Conservation (phyloP, 2,888 invertebrate species). For the Campoletis raptor region DNA sequence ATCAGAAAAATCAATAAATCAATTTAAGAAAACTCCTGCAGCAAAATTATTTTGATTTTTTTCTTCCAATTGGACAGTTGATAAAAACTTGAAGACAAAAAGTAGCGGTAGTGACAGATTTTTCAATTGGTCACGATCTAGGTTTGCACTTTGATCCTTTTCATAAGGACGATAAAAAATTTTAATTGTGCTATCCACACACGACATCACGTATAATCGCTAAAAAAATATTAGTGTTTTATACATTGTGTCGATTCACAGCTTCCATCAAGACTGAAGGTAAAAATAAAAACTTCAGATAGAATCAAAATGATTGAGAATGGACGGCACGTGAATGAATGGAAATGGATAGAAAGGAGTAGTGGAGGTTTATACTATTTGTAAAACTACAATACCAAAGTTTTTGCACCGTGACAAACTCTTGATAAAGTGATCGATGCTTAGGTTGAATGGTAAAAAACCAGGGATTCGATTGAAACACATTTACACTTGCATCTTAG, state of each 20-base stretch:
- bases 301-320: not conserved
- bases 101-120: not conserved
- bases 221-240: not conserved
- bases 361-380: not conserved
- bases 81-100: not conserved
- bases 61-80: no score
- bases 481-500: not conserved
- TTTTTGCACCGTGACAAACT: not conserved
- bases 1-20: not conserved
- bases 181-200: not conserved
- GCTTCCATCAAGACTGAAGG: not conserved
- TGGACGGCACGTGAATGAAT: not conserved
- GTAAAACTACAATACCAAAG: not conserved
- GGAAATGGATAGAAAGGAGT: not conserved
- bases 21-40: not conserved
- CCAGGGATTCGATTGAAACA: not conserved
- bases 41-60: not conserved
- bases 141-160: not conserved
- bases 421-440: not conserved
- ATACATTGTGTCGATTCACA: not conserved
- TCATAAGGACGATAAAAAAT: not conserved
- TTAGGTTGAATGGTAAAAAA: not conserved
- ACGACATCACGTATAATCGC: not conserved
- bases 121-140: not conserved
- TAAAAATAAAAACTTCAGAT: not conserved